A percentile compares a stretch with the other conserved stretches of the same genome.
Conservation (phyloP, 2,797 vertebrate genomes). For the Jordanella pulchra region DNA sequence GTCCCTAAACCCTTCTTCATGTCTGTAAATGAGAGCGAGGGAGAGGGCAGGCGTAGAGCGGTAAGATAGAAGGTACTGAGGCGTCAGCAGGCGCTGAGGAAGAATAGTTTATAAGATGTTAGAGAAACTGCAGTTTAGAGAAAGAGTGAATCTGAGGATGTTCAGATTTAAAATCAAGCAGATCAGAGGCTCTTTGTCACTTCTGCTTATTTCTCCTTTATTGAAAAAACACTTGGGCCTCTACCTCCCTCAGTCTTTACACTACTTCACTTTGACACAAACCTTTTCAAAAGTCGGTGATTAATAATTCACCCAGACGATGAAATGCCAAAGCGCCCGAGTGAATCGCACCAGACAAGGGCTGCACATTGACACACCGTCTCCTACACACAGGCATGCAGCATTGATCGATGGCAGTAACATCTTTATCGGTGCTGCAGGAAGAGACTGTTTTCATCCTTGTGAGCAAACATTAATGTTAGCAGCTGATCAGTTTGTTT, state of each 20-base stretch:
- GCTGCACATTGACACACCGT: constrained; percentile 47
- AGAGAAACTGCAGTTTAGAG: background rate
- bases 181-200: constrained; percentile 7
- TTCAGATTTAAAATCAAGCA: background rate
- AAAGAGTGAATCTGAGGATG: background rate
- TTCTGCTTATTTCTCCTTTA: constrained; percentile 33
- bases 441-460: constrained; percentile 61
- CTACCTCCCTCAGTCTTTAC: constrained; percentile 44
- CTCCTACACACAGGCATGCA: constrained; percentile 12
- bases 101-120: background rate
- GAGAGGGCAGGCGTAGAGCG: no score
- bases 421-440: constrained; percentile 66
- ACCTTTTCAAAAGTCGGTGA: constrained; percentile 65
- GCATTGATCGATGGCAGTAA: constrained; percentile 67
- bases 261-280: constrained; percentile 58
- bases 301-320: constrained; percentile 82
- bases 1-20: background rate
- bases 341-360: constrained; percentile 76
- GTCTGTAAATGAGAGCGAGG: background rate
- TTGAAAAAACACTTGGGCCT: constrained; percentile 55
- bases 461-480: constrained; percentile 37
- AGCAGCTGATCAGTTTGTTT: constrained; percentile 48
- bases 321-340: constrained; percentile 76
- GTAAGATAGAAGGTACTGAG: no score
- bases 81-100: background rate